A percentile compares a stretch with the other conserved stretches of the same genome.
phyloP scores from a whole-genome alignment of 2,113 vertebrate species.

The Neogale vison region DNA sequence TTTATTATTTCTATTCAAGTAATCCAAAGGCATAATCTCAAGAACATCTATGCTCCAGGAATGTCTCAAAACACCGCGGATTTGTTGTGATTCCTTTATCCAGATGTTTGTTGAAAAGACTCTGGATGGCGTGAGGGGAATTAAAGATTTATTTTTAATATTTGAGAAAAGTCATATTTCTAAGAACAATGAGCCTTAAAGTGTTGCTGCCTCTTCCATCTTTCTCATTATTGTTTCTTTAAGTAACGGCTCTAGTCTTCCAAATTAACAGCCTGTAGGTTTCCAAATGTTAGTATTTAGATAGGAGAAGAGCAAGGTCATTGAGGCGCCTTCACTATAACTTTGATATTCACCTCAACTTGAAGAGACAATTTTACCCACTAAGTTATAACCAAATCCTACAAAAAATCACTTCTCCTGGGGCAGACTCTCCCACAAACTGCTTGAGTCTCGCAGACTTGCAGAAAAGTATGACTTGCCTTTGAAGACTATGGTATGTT shows the following conservation, averaged over 20 bases:
- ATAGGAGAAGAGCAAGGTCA: neutral
- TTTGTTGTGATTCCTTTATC: conserved; percentile 85
- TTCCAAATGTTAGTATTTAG: neutral
- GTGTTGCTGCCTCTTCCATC: conserved; percentile 48
- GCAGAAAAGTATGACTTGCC: neutral
- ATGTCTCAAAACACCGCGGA: conserved; percentile 84
- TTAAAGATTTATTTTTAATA: conserved; percentile 88
- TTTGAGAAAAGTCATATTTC: conserved; percentile 84
- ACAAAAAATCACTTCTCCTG: neutral
- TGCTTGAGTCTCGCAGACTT: neutral
- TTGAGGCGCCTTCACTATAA: neutral
- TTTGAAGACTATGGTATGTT: neutral
- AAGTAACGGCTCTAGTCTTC: neutral
- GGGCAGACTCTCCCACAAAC: neutral
- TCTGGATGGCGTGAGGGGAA: conserved; percentile 81
- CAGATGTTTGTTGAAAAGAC: conserved; percentile 86
- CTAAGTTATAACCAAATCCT: neutral
- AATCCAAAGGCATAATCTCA: conserved; percentile 88
- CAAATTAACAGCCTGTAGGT: neutral
- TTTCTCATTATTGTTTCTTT: neutral
- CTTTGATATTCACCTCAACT: neutral
- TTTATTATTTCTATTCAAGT: conserved; percentile 88
- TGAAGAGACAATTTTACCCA: neutral
- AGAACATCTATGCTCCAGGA: conserved; percentile 84
- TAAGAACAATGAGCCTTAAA: conserved; percentile 83